A percentile compares a stretch with the other conserved stretches of the same genome.
These are phyloP conservation scores for Nephila pilipes DNA, from an alignment of 1,140 invertebrate genomes.

Conservation along the genomic window DNA sequence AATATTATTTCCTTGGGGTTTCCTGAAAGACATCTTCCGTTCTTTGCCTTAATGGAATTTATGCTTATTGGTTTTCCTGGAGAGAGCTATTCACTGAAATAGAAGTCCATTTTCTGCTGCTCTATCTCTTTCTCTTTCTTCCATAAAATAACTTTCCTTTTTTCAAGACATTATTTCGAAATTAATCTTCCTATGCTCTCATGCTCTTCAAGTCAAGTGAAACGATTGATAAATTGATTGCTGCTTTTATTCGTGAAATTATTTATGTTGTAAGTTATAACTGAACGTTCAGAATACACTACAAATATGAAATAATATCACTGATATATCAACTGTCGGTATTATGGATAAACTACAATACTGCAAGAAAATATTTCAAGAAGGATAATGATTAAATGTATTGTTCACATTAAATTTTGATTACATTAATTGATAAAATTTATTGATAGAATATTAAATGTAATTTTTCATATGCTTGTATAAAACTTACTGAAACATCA, in stretches of 20 bases:
- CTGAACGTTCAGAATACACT: no score
- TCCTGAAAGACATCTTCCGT: not conserved
- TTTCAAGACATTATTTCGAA: constrained; percentile 19
- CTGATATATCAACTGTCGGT: no score
- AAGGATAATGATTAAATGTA: no score
- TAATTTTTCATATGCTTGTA: no score
- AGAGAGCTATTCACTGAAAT: constrained; percentile 45
- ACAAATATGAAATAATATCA: no score
- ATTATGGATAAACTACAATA: no score
- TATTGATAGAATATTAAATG: no score
- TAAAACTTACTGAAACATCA: no score
- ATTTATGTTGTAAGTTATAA: no score
- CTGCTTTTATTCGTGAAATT: not conserved
- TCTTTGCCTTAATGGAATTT: constrained; percentile 53
- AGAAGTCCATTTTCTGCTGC: constrained; percentile 34
- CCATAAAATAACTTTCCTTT: not conserved
- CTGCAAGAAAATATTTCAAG: no score
- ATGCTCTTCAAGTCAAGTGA: not conserved
- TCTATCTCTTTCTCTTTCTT: not conserved
- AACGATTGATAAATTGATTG: not conserved
- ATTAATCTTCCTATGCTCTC: constrained; percentile 13
- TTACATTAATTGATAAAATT: no score
- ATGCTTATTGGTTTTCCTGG: constrained; percentile 57
- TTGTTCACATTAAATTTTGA: no score
- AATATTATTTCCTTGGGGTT: constrained; percentile 49